A percentile compares a stretch with the other conserved stretches of the same genome.
phyloP scores from a whole-genome alignment of 1,140 invertebrate genomes.

The Lasioglossum baleicum region DNA sequence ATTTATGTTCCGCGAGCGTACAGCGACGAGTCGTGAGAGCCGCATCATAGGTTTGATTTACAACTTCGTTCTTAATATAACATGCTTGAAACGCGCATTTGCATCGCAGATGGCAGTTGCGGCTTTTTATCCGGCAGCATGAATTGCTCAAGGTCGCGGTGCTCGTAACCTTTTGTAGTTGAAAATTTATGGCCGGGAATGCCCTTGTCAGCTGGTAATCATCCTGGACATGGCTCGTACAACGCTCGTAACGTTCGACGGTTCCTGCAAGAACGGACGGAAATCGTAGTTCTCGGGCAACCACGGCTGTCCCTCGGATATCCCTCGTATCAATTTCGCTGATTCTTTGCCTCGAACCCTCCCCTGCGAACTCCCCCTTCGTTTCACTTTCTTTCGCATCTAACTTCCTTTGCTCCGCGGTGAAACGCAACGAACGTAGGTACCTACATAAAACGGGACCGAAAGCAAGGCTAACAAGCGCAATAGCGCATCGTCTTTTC shows the following conservation, averaged over 20 bases:
- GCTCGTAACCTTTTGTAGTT: slow-evolving; percentile 41
- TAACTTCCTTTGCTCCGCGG: slow-evolving; percentile 1
- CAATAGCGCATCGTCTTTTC: slow-evolving; percentile 35
- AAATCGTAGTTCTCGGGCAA: not conserved
- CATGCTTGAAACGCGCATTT: slow-evolving; percentile 22
- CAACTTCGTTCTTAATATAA: not conserved
- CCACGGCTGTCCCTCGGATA: not conserved
- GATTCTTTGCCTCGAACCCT: not conserved
- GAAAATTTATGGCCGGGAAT: slow-evolving; percentile 40
- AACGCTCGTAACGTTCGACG: slow-evolving; percentile 29
- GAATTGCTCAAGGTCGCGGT: slow-evolving; percentile 35
- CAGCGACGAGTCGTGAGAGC: not conserved
- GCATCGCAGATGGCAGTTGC: slow-evolving; percentile 20
- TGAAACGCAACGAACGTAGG: slow-evolving; percentile 3
- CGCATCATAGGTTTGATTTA: slow-evolving; percentile 19
- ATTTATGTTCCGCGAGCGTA: slow-evolving; percentile 1
- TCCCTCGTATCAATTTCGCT: slow-evolving; percentile 18
- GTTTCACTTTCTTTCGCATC: slow-evolving; percentile 8
- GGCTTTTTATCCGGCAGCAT: slow-evolving; percentile 23
- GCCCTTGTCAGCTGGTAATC: slow-evolving; percentile 50
- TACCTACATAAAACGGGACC: slow-evolving; percentile 35
- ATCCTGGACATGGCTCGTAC: not conserved
- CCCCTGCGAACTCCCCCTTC: no score
- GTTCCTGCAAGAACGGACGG: slow-evolving; percentile 1
- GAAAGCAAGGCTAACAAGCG: slow-evolving; percentile 45